Base-by-base conservation (phyloP, 2,888 invertebrate species). In the Andrena dorsata region DNA sequence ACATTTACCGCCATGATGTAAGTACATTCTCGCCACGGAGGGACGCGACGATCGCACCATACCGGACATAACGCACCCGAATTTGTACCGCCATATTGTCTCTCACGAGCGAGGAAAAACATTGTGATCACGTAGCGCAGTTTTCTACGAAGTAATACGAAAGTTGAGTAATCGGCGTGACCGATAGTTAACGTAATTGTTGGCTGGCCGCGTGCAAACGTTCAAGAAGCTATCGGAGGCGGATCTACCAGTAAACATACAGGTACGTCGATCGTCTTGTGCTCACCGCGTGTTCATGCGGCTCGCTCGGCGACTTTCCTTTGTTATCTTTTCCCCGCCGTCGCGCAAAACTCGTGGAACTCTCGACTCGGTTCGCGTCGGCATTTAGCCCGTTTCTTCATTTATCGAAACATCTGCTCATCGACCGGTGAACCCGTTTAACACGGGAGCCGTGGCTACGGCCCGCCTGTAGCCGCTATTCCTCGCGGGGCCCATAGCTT, bases 71-170 rank as follows among this genome's bases (percentile, higher is more conserved):
- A 86, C 91, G 91, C 90, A 87, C 90, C 89, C 88, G 82, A 86
- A 89, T 86, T 77, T 71, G 66, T 83, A 87, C 89, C 95, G 96
- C 96, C 96, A 96, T 96, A 95, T 96, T 96, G 96, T 94, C 95
- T 95, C 95, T 95, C 94, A 94, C 95, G 95, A 95, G 95, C 95
- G 93, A 94, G 91, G 93, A 94, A 96, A 95, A 96, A 96, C 96
- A 96, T 95, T 95, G 95, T 95, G 95, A 95, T 96, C 96, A 96
- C 96, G 96, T 96, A 96, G 96, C 96, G 69, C 13, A 66, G 61
- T 77, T 84, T 78, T 74, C 41, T 30, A 53, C 58, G 26, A 86
- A 78, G 69, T 78, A 28, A 10, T 32, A 51, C 4, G 51, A 32
- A 76, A 85, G 76, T 87, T 75, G 66, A 63, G 51, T 53, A n/a